These are phyloP conservation scores for Seriola rivoliana DNA, from an alignment of 2,113 vertebrate genomes.

Conservation along the genomic window DNA sequence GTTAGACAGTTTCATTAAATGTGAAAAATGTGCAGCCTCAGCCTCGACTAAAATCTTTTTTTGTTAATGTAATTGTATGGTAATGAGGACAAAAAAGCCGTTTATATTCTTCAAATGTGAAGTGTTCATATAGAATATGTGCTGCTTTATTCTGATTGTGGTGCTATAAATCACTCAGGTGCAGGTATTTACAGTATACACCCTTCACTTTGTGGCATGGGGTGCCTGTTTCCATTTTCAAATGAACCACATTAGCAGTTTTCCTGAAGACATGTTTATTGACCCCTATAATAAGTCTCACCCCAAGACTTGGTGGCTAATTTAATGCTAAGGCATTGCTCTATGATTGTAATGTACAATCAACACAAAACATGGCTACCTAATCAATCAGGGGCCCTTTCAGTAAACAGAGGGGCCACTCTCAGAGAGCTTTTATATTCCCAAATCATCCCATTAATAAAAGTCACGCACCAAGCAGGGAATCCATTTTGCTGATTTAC, in stretches of 20 bases:
- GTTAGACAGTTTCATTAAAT: constrained; percentile 18
- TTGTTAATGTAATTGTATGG: constrained; percentile 17
- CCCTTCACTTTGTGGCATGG: constrained; percentile 40
- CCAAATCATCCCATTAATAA: constrained; percentile 94
- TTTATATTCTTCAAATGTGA: constrained; percentile 4
- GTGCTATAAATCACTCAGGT: constrained; percentile 60
- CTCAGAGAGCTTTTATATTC: constrained; percentile 83
- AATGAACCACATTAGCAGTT: constrained; percentile 76
- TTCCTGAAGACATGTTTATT: constrained; percentile 79
- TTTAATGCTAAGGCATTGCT: constrained; percentile 69
- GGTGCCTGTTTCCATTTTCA: constrained; percentile 58
- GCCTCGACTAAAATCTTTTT: background rate
- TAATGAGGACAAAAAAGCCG: constrained; percentile 35
- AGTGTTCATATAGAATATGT: constrained; percentile 10
- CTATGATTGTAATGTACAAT: constrained; percentile 75
- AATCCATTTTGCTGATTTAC: constrained; percentile 97
- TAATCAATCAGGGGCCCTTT: constrained; percentile 78
- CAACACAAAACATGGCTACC: constrained; percentile 57
- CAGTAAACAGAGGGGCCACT: constrained; percentile 77
- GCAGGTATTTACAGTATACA: constrained; percentile 43
- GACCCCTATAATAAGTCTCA: constrained; percentile 72
- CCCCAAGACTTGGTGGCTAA: constrained; percentile 55
- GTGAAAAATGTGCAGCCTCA: constrained; percentile 15
- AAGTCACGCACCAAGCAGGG: constrained; percentile 87
- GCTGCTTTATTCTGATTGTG: constrained; percentile 34